These are phyloP conservation scores for Marmota monax DNA, from an alignment of 2,113 vertebrate species.

Conservation along the genomic window DNA sequence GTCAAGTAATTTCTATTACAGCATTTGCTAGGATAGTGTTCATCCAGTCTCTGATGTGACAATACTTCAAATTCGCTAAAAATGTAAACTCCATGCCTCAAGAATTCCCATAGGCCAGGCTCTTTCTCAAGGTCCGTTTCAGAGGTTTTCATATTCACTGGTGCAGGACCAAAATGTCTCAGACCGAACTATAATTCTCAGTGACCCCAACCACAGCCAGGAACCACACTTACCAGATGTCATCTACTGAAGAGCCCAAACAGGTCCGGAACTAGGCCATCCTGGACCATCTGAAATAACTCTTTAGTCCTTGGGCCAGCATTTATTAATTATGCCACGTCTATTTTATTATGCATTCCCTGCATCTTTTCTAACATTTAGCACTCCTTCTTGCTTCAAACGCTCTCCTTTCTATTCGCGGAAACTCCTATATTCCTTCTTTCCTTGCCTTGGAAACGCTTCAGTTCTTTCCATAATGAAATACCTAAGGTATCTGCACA, in stretches of 20 bases:
- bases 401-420: conserved; percentile 45
- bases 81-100: conserved; percentile 40
- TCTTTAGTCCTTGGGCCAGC: conserved; percentile 71
- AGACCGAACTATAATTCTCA: conserved; percentile 51
- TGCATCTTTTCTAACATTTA: conserved; percentile 58
- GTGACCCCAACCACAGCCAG: conserved; percentile 56
- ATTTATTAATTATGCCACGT: conserved; percentile 63
- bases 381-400: conserved; percentile 57
- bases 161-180: conserved; percentile 56
- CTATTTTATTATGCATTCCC: conserved; percentile 71
- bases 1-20: conserved; percentile 67
- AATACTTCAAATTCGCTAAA: conserved; percentile 52
- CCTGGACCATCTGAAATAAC: conserved; percentile 76
- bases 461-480: conserved; percentile 69
- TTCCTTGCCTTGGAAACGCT: conserved; percentile 62
- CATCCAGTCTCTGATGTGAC: background rate
- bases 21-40: conserved; percentile 23
- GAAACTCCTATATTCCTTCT: conserved; percentile 48
- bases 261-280: conserved; percentile 77
- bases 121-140: conserved; percentile 42
- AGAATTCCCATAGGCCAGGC: conserved; percentile 16
- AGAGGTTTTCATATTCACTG: conserved; percentile 43
- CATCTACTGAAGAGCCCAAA: conserved; percentile 73
- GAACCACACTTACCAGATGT: conserved; percentile 80
- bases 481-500: conserved; percentile 71